Percentiles rank a stretch among this genome's conserved stretches.
These are phyloP conservation scores for Tetrapedia diversipes DNA, from an alignment of 2,888 invertebrate species.

Conservation along the genomic window DNA sequence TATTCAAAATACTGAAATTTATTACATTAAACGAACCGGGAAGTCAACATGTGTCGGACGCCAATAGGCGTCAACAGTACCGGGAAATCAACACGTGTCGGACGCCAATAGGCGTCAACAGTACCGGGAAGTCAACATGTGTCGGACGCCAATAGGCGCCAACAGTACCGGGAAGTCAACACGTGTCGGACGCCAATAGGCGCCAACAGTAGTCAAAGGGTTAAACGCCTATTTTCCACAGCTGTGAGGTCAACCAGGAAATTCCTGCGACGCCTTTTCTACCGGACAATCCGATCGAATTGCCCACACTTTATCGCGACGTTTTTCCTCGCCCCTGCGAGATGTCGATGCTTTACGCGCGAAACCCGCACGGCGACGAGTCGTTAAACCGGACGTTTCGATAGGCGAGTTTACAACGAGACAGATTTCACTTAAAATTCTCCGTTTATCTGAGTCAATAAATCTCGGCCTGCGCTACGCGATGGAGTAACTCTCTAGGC, in stretches of 20 bases:
- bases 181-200: too few species aligned
- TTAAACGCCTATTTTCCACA: too few species aligned
- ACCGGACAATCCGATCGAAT: slow-evolving; percentile 9
- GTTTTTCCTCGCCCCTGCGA: slow-evolving; percentile 2
- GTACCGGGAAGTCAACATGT: too few species aligned
- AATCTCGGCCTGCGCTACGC: not conserved
- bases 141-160: too few species aligned
- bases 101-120: too few species aligned
- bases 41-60: too few species aligned
- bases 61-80: too few species aligned
- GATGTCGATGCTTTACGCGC: slow-evolving; percentile 29
- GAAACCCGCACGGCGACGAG: not conserved
- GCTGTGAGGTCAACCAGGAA: not conserved
- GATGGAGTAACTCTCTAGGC: not conserved
- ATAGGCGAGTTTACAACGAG: slow-evolving; percentile 4
- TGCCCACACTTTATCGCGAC: slow-evolving; percentile 34
- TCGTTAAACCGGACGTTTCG: slow-evolving; percentile 21
- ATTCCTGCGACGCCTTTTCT: slow-evolving; percentile 22
- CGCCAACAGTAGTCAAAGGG: too few species aligned
- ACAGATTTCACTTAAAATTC: slow-evolving; percentile 47
- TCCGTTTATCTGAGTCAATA: slow-evolving; percentile 40
- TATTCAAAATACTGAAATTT: too few species aligned
- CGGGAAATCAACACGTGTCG: too few species aligned
- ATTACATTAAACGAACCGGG: too few species aligned
- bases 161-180: too few species aligned